Conservation (phyloP, 2,797 vertebrate species). For the Mus spretus region DNA sequence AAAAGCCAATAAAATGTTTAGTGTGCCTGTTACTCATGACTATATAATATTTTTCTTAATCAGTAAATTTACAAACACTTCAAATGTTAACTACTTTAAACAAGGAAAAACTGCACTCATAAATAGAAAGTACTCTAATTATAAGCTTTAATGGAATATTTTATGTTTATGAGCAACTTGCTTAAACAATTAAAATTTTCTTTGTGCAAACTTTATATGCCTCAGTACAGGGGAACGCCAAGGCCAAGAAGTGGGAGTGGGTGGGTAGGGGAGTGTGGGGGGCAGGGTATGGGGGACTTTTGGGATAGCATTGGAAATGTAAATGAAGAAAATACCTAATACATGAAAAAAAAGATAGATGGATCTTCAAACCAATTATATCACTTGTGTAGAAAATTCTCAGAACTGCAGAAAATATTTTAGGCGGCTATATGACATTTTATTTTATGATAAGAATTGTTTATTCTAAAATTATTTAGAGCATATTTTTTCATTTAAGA, state of each 20-base stretch:
- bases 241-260: too few relatives aligned
- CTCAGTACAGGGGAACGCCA: too few relatives aligned
- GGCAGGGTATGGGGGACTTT: too few relatives aligned
- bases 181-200: slow-evolving; percentile 91
- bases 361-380: slow-evolving; percentile 89
- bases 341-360: too few relatives aligned
- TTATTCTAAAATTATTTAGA: slow-evolving; percentile 85
- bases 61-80: slow-evolving; percentile 83
- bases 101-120: slow-evolving; percentile 87
- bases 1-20: slow-evolving; percentile 87
- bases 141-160: slow-evolving; percentile 90
- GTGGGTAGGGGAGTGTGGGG: too few relatives aligned
- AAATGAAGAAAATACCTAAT: too few relatives aligned
- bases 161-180: slow-evolving; percentile 88
- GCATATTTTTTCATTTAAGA: slow-evolving; percentile 70
- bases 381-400: slow-evolving; percentile 88
- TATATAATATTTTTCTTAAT: slow-evolving; percentile 85
- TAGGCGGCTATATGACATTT: slow-evolving; percentile 79
- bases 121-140: slow-evolving; percentile 90
- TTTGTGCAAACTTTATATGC: too few relatives aligned
- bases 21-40: slow-evolving; percentile 85
- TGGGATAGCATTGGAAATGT: too few relatives aligned
- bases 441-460: slow-evolving; percentile 78
- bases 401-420: slow-evolving; percentile 82
- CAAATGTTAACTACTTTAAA: slow-evolving; percentile 88